Evolutionary conservation across 1,140 invertebrate species (phyloP), one percentile per base, ranked within the genome.

Genomic region (Drosophila parvula): DNA sequence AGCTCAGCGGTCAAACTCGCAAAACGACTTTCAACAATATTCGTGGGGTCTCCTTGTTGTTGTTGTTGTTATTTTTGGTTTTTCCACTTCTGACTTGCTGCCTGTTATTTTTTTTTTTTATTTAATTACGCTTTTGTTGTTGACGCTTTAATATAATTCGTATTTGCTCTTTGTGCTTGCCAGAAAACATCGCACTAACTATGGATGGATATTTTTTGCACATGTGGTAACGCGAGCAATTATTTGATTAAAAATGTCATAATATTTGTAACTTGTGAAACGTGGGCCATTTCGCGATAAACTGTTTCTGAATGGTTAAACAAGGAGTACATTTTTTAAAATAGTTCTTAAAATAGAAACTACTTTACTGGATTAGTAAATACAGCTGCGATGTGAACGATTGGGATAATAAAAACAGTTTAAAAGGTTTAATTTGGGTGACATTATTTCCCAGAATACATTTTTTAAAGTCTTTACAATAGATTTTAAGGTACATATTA

Each of bases 11-110:
- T 65, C 56, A 83, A 91, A 91, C 84, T 85, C 70, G 90, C 84
- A 89, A 91, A 91, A 91, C 90, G 89, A 91, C 90, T 91, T 91
- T 91, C 90, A 91, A 91, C 90, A 91, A 91, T 79, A 69, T 74
- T 90, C 57, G 68, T 34, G 48, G 63, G 51, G 56, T 57, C 47
- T 22, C 32, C 14, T 38, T 34, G 62, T 60, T 48, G 56, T 67
- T 69, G 59, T 70, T 69, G 27, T 45, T 79, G 18, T 74, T 57
- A n/a, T 34, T 36, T 50, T 41, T 76, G 56, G 45, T 59, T 40
- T 40, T 62, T 64, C 50, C 65, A 73, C 55, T 68, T 80, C 61
- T 67, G 76, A 53, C 38, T 59, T 43, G 61, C 38, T 80, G 61
- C 40, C 43, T 80, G 61, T 28, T 28, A 7, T 47, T 12, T n/a